Base-by-base conservation (phyloP, 2,888 invertebrate species). In the Drosophila basisetae region DNA sequence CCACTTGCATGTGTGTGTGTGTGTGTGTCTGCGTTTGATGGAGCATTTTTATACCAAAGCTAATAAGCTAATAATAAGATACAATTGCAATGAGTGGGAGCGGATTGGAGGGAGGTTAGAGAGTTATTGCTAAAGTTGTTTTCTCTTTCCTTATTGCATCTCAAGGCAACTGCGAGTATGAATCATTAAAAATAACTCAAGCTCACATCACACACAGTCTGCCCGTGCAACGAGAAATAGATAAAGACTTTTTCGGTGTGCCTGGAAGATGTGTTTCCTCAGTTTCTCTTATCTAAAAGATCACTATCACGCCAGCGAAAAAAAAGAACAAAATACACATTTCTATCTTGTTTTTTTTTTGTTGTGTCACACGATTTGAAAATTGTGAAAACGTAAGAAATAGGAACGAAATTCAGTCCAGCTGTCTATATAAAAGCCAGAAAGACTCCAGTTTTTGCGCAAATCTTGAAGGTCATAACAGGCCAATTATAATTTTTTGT, bases 11-110 rank as follows among this genome's bases (percentile, higher is more conserved):
- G 35, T 68, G 33, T 55, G 11, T 39, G 41, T 55, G 11, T 43
- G 43, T 50, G 30, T 30, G 35, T 70, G 37, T 50, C 28, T 33
- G n/a, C 50, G 25, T 35, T 60, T 66, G 63, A 68, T 72, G 70
- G 60, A 74, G 50, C 72, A 73, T 64, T 77, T 86, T 55, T 68
- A 73, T 78, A 78, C 86, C 78, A 47, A 71, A 85, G 76, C 70
- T 80, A 83, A 78, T 83, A 68, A 76, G 73, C 59, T 86, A n/a
- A n/a, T n/a, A n/a, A n/a, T n/a, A n/a, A 53, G 1, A 66, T 10
- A 28, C 47, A 41, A 16, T 35, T 33, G 16, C 16, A n/a, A 10
- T 49, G 22, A 16, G 7, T 4, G 22, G 0, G 25, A n/a, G 10
- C 9, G 6, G 5, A 9, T 22, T n/a, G 9, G 6, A 58, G 31